A percentile compares a stretch with the other conserved stretches of the same genome.
Conservation (phyloP, 2,797 vertebrate species). For the Rhinogobio ventralis region DNA sequence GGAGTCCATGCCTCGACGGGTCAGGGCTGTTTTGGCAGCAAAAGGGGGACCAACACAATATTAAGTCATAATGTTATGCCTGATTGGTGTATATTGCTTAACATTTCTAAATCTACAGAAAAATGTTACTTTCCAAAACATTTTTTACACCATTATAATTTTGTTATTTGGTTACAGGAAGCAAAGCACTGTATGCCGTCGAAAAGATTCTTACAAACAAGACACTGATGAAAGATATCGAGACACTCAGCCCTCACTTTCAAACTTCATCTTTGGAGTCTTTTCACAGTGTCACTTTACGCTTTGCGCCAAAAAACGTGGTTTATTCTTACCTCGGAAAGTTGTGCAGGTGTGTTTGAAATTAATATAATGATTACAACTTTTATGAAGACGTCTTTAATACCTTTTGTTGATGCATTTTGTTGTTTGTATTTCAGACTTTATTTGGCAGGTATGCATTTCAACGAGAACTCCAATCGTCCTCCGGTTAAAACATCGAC, state of each 20-base stretch:
- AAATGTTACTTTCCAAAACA: too few species aligned
- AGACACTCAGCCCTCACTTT: neutral
- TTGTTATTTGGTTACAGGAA: neutral
- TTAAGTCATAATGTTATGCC: too few species aligned
- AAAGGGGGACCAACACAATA: too few species aligned
- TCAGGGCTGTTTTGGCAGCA: too few species aligned
- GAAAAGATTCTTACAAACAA: neutral
- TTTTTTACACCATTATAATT: neutral
- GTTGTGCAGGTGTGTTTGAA: neutral
- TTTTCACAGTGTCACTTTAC: neutral
- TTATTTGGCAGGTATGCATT: conserved; percentile 9
- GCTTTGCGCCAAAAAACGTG: neutral
- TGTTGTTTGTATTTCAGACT: neutral
- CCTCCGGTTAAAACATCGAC: neutral
- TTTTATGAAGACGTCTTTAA: neutral
- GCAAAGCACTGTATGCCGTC: neutral
- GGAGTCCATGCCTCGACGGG: too few species aligned
- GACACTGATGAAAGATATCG: neutral
- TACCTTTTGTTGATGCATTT: neutral
- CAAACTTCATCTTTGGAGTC: neutral
- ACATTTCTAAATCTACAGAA: too few species aligned
- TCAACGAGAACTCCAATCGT: neutral
- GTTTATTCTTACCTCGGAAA: neutral
- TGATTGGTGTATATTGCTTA: too few species aligned
- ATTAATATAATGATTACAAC: neutral